Base-by-base conservation (phyloP, 64 coral and sea anemone species). In the Montipora efflorescens region DNA sequence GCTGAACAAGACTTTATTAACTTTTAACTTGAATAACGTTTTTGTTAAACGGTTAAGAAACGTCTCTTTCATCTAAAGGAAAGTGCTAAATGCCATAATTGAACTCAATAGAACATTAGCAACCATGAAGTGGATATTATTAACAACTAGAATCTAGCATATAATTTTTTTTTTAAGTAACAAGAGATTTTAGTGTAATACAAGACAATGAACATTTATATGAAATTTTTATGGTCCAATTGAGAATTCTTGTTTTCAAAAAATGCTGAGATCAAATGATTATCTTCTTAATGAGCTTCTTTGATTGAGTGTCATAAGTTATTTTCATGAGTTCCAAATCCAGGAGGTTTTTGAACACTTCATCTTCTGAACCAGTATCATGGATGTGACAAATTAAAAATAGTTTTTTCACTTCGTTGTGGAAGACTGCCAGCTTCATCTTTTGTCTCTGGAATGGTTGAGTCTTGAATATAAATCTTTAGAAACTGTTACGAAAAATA, bases 251-350 rank as follows among this genome's bases (percentile, higher is more conserved):
- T 70, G 8, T 70, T 70, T 70, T 70, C 5, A 13, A 70, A 16
- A 70, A 70, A 16, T 70, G 67, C 67, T 70, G 67, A 70, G 67
- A 70, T 70, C 67, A 70, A 70, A 70, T 70, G 67, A 70, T 70
- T 70, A 70, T 70, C 67, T 70, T 70, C 5, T 70, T 5, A 70
- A 70, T 70, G 70, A 28, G 28, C 28, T 25, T 25, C 25, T 25
- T 25, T 25, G 25, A 25, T 25, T 25, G 25, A 25, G 25, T 25
- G 25, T 25, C 25, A 25, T 25, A 25, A 25, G 25, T 25, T 25
- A 25, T 25, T 25, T 25, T 25, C 25, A 25, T 25, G 25, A 25
- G 25, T 25, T 25, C 25, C 25, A 25, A 25, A 25, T 25, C 25
- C 25, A 25, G 25, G 25, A 25, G 25, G 25, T 25, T 25, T 25